These are phyloP conservation scores for Serripes groenlandicus DNA, from an alignment of 2,888 invertebrate species.

Conservation along the genomic window DNA sequence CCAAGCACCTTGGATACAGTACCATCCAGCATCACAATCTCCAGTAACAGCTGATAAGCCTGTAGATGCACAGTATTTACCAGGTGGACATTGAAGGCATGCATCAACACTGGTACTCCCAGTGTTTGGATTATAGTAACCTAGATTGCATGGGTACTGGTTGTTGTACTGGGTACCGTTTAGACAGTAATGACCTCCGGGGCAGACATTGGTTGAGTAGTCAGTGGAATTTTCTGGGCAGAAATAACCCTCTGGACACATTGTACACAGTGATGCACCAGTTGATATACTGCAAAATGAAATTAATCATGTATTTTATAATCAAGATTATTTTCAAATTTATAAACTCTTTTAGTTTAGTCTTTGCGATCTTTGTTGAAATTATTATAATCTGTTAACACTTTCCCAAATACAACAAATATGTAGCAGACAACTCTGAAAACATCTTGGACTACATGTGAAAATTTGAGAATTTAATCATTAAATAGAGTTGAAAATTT, in stretches of 20 bases:
- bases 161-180: conserved; percentile 80
- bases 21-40: conserved; percentile 83
- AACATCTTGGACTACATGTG: no score
- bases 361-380: not conserved
- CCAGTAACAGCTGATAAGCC: conserved; percentile 76
- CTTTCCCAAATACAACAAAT: no score
- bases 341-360: no score
- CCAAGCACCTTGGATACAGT: conserved; percentile 83
- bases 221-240: conserved; percentile 77
- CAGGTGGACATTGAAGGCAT: conserved; percentile 83
- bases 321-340: no score
- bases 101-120: conserved; percentile 74
- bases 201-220: conserved; percentile 81
- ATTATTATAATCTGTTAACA: no score
- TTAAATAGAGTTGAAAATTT: no score
- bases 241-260: conserved; percentile 83
- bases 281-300: conserved; percentile 32
- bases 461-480: no score
- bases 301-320: no score
- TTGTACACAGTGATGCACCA: conserved; percentile 48
- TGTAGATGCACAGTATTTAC: conserved; percentile 80
- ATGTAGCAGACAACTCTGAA: no score
- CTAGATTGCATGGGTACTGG: conserved; percentile 81
- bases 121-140: conserved; percentile 80
- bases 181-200: conserved; percentile 83